Base-by-base conservation (phyloP, 2,888 invertebrate genomes). In the Notodonta ziczac region DNA sequence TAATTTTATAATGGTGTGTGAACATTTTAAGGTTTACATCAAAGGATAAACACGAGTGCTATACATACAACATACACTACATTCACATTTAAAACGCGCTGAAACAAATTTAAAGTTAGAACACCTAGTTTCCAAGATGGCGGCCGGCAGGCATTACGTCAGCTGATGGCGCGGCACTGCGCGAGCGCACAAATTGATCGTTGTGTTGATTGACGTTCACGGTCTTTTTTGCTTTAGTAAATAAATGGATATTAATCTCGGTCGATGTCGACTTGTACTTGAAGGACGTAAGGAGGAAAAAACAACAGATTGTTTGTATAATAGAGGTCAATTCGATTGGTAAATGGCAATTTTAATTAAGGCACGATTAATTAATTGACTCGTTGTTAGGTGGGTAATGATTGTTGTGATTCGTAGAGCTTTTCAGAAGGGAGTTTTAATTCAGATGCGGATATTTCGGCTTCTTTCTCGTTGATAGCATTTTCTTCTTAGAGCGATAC, bases 171-270 rank as follows among this genome's bases (percentile, higher is more conserved):
- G 64, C 67, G 64, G 68, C 63, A 62, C 70, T 56, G 66, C 78
- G 81, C 81, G 77, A 67, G 77, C 80, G 80, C 80, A 83, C 78
- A 77, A 83, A 85, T 86, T 86, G 83, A 85, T 84, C 77, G 79
- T 80, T 74, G 74, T 77, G 81, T 76, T 86, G 87, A 87, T 88
- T 87, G 84, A 84, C 80, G 78, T 83, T 86, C 86, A 83, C 69
- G 84, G 85, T 74, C 86, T 83, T 85, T 82, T 82, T 84, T 84
- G 81, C 79, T 79, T 71, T 71, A 59, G 58, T 61, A 56, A 58
- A 57, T 65, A 65, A 62, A 68, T 54, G 35, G 12, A 39, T 66
- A 70, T 56, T 59, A 60, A 69, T 74, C 72, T 73, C 58, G 69
- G 62, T 66, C 60, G 61, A 60, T 69, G 56, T 63, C 63, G 66